These are phyloP conservation scores for Stegodyphus dumicola DNA, from an alignment of 1,140 invertebrate species.

Conservation along the genomic window DNA sequence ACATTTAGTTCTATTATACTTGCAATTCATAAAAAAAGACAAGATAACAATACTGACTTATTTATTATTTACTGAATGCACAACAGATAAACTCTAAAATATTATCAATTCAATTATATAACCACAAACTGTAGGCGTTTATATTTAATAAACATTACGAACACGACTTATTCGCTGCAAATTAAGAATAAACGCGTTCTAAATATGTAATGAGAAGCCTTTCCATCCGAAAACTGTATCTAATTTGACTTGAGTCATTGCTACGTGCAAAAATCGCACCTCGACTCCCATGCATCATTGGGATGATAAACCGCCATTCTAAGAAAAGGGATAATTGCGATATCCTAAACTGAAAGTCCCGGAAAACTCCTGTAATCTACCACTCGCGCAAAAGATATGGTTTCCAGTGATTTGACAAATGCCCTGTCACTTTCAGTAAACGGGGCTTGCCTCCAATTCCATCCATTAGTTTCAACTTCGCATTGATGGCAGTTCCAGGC, in stretches of 20 bases:
- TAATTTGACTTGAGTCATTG: constrained; percentile 45
- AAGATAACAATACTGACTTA: too few relatives aligned
- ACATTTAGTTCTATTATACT: too few relatives aligned
- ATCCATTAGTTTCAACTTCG: constrained; percentile 54
- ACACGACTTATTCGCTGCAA: too few relatives aligned
- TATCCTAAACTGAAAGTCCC: constrained; percentile 44
- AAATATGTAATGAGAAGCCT: too few relatives aligned
- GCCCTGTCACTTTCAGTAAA: constrained; percentile 55
- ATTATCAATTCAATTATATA: too few relatives aligned
- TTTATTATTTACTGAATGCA: too few relatives aligned
- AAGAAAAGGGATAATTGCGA: constrained; percentile 57
- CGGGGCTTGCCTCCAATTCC: constrained; percentile 43
- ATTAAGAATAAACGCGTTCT: too few relatives aligned
- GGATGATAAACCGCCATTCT: constrained; percentile 34
- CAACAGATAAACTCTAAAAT: too few relatives aligned
- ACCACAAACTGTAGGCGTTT: too few relatives aligned
- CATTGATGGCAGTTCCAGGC: constrained; percentile 56
- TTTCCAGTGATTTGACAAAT: constrained; percentile 56
- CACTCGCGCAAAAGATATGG: constrained; percentile 46
- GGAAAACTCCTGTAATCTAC: constrained; percentile 22
- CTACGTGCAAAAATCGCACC: background rate
- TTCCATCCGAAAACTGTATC: background rate
- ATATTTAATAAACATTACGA: too few relatives aligned
- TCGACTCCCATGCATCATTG: constrained; percentile 4
- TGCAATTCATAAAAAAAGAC: too few relatives aligned